These are phyloP conservation scores for Fragum whitleyi DNA, from an alignment of 2,888 invertebrate genomes.

Conservation along the genomic window DNA sequence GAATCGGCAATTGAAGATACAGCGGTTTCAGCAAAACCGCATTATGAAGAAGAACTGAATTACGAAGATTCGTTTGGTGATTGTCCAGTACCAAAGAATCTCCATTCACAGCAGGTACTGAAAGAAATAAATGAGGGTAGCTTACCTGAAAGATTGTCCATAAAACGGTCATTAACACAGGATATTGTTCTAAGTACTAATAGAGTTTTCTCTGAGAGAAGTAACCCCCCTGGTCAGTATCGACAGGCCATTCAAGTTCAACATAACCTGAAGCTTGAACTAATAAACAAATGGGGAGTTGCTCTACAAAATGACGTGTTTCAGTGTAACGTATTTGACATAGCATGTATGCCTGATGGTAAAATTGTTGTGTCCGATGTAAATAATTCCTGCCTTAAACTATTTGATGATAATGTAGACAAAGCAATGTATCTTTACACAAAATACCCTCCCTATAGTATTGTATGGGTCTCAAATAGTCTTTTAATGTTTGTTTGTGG, in stretches of 20 bases:
- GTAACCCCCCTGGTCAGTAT: not conserved
- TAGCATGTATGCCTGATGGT: conserved; percentile 49
- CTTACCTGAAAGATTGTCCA: not conserved
- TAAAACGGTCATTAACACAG: not conserved
- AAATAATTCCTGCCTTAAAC: conserved; percentile 39
- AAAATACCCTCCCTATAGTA: conserved; percentile 32
- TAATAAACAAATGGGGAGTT: conserved; percentile 11
- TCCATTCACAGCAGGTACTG: too few relatives aligned
- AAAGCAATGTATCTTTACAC: not conserved
- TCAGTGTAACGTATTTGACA: conserved; percentile 32
- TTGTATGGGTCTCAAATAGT: conserved; percentile 33
- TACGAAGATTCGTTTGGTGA: not conserved
- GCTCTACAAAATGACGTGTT: conserved; percentile 26
- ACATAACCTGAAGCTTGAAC: not conserved
- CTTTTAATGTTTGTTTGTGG: conserved; percentile 28
- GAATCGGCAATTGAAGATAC: too few relatives aligned
- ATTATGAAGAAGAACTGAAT: too few relatives aligned
- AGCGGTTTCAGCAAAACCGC: not conserved
- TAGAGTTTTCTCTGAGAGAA: not conserved
- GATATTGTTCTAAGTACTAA: conserved; percentile 11
- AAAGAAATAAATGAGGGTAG: too few relatives aligned
- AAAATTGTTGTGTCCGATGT: conserved; percentile 36
- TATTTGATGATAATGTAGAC: conserved; percentile 19
- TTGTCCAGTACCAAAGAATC: too few relatives aligned
- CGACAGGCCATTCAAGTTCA: conserved; percentile 6